Percentiles rank a stretch among this genome's conserved stretches.
phyloP scores from a whole-genome alignment of 2,113 vertebrate species.

The Malurus alboscapulatus region DNA sequence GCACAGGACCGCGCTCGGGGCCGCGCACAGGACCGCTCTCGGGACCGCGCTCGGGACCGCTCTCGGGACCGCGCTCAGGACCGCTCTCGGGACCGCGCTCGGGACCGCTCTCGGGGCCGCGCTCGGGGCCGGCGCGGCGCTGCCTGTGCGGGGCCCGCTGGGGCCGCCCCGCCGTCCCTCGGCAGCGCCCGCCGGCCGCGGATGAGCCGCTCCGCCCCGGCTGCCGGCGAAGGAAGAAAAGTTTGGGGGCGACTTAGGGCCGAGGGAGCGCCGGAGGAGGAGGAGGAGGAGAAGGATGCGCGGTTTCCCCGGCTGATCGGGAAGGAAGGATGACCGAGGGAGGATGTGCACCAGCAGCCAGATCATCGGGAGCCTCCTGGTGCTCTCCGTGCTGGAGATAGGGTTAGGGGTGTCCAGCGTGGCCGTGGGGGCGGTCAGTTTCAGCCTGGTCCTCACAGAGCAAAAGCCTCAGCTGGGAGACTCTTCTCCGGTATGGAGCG shows the following conservation, averaged over 20 bases:
- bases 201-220: conserved; percentile 12
- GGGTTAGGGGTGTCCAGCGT: conserved; percentile 97
- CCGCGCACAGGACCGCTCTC: too few relatives aligned
- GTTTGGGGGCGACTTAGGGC: conserved; percentile 63
- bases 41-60: too few relatives aligned
- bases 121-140: too few relatives aligned
- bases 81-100: too few relatives aligned
- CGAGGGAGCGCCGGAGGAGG: background rate
- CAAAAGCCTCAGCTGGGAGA: conserved; percentile 93
- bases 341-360: conserved; percentile 98
- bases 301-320: conserved; percentile 71
- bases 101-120: too few relatives aligned
- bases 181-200: background rate
- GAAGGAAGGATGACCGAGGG: conserved; percentile 89
- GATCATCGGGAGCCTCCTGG: conserved; percentile 96
- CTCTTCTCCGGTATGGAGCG: conserved; percentile 99
- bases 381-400: conserved; percentile 96
- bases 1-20: background rate
- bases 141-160: background rate
- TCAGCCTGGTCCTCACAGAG: conserved; percentile 84
- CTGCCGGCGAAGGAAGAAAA: conserved; percentile 69
- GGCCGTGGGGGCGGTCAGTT: conserved; percentile 93
- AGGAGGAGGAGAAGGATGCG: conserved; percentile 53
- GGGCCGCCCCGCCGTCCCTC: background rate
- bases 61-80: too few relatives aligned